phyloP scores from a whole-genome alignment of 1,140 invertebrate species.

The Ceratosolen fusciceps region DNA sequence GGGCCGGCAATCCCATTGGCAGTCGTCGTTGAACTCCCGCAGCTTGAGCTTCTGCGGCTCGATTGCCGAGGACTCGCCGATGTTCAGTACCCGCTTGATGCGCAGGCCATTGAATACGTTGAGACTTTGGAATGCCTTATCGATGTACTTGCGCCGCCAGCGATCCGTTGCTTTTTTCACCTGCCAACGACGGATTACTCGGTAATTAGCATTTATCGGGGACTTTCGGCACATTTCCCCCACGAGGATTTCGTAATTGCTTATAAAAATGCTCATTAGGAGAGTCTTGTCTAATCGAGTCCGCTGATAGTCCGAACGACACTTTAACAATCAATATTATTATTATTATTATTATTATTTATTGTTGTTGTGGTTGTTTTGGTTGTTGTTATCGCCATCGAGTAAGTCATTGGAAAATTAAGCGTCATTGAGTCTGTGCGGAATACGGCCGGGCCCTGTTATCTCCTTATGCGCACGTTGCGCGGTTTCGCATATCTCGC shows the following conservation, averaged over 20 bases:
- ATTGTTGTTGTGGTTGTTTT: no score
- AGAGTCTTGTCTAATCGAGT: no score
- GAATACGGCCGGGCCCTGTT: no score
- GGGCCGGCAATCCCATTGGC: conserved; percentile 38
- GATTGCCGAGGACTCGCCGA: background rate
- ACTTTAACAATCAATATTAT: no score
- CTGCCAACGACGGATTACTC: background rate
- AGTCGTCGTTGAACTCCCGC: conserved; percentile 22
- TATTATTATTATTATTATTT: no score
- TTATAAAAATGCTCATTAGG: no score
- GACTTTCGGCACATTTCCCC: no score
- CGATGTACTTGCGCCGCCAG: conserved; percentile 44
- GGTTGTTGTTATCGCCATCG: no score
- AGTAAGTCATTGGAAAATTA: no score
- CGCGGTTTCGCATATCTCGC: background rate
- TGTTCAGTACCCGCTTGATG: conserved; percentile 18
- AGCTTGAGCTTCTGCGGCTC: background rate
- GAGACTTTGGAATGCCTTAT: conserved; percentile 2
- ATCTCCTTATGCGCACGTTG: background rate
- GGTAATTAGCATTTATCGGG: no score
- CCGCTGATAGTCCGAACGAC: no score
- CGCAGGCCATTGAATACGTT: conserved; percentile 19
- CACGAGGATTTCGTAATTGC: no score
- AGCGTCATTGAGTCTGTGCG: background rate
- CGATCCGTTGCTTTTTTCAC: conserved; percentile 34